A percentile compares a stretch with the other conserved stretches of the same genome.
Evolutionary conservation across 2,113 vertebrate genomes (phyloP).

Genomic region (Protomyctophum bolini): DNA sequence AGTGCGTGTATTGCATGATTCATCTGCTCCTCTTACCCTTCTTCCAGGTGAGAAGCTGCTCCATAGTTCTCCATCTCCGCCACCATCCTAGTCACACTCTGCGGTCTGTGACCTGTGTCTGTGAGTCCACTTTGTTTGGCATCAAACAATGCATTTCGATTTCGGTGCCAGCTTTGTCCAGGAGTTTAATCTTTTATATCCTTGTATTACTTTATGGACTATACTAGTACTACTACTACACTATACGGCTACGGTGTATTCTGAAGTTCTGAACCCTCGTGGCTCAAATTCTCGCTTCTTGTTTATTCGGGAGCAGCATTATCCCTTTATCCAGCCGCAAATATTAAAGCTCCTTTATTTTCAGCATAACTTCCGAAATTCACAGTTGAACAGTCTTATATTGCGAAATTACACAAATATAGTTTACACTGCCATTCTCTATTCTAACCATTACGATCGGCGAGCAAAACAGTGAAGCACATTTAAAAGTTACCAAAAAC

Average conservation of each 20-base stretch:
- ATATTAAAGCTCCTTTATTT: too few relatives aligned
- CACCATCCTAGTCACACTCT: constrained; percentile 52
- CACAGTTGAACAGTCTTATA: too few relatives aligned
- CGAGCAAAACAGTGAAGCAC: constrained; percentile 3
- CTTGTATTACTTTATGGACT: too few relatives aligned
- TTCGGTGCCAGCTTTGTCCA: neutral
- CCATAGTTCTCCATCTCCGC: constrained; percentile 60
- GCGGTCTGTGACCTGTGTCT: neutral
- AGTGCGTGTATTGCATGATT: neutral
- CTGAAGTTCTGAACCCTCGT: neutral
- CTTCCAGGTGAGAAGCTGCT: constrained; percentile 47
- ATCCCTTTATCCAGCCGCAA: neutral
- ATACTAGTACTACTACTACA: neutral
- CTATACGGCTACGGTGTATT: too few relatives aligned
- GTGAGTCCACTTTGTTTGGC: neutral
- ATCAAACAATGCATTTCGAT: neutral
- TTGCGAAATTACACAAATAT: too few relatives aligned
- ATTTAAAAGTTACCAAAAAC: too few relatives aligned
- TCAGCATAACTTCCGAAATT: too few relatives aligned
- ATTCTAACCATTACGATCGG: too few relatives aligned
- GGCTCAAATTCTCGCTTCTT: neutral
- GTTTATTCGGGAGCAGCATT: neutral
- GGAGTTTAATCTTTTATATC: too few relatives aligned
- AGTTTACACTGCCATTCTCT: too few relatives aligned
- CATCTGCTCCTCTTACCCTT: constrained; percentile 50